Conservation (phyloP, 2,888 invertebrate genomes). For the Nycteola revayana region DNA sequence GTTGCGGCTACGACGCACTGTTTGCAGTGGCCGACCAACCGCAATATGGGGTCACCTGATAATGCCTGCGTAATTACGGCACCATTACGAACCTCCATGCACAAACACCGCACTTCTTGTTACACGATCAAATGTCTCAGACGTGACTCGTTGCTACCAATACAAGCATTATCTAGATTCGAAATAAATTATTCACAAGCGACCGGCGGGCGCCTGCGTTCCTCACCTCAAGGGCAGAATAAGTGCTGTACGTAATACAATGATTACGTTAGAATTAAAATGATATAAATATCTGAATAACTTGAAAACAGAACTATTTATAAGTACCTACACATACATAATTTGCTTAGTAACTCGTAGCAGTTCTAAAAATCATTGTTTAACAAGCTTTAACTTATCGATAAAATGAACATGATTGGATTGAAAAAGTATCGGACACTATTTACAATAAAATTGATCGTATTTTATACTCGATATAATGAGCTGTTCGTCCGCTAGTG, state of each 20-base stretch:
- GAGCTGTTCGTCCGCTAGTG: too few species aligned
- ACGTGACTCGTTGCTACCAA: constrained; percentile 71
- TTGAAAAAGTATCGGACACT: too few species aligned
- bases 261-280: constrained; percentile 32
- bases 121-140: constrained; percentile 74
- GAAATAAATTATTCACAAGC: constrained; percentile 64
- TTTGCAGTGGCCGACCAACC: constrained; percentile 48
- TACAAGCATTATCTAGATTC: constrained; percentile 71
- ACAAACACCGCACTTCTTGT: constrained; percentile 69
- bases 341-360: too few species aligned
- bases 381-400: too few species aligned
- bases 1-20: constrained; percentile 38
- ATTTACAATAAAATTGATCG: too few species aligned
- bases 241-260: constrained; percentile 31
- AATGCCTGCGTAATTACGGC: constrained; percentile 74
- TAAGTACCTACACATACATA: too few species aligned
- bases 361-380: too few species aligned
- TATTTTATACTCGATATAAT: too few species aligned
- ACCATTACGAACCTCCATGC: constrained; percentile 56
- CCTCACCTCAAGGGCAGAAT: constrained; percentile 51
- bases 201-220: constrained; percentile 52
- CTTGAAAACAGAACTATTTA: too few species aligned
- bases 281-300: constrained; percentile 7
- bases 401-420: too few species aligned
- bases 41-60: constrained; percentile 78